Base-by-base conservation (phyloP, 1,140 invertebrate species). In the Bursaphelenchus mucronatus region DNA sequence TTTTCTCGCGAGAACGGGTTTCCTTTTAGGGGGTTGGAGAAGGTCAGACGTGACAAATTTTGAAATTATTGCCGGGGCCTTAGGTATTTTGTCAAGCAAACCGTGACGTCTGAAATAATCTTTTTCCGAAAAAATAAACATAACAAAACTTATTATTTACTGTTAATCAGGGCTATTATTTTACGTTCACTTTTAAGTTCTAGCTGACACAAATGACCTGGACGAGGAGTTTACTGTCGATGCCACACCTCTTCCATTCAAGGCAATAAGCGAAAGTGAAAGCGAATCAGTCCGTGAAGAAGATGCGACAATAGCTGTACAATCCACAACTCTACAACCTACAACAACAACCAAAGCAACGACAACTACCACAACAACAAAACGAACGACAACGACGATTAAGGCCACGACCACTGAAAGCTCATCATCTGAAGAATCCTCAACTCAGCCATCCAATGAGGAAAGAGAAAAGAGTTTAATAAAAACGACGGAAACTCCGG, bases 181-280 rank as follows among this genome's bases (percentile, higher is more conserved):
- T 30, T 30, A 30, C 30, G 30, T 30, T 30, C 30, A 30, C 30
- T 30, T 30, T 30, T 30, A 1, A 30, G 57, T 39, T 11, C 57
- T 39, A 2, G 57, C 57, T 44, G 57, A 59, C 57, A 2, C 57
- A 39, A 59, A 59, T 44, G 57, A 59, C 40, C 40, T 59, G 44
- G 57, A 59, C 2, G 57, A 59, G 5, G 57, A 59, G n/a, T 11
- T 44, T 11, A 17, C 30, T 4, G 57, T 6, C 57, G 57, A 50
- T 59, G n/a, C 54, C n/a, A 13, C 54, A 39, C 13, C 13, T 39
- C 19, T 55, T 39, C 53, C 13, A 55, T 44, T 19, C 13, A n/a
- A n/a, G 19, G 53, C n/a, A 55, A 13, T n/a, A 15, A n/a, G 19
- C 4, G n/a, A n/a, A 55, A 21, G n/a, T 21, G 53, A 45, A 13